phyloP scores from a whole-genome alignment of 2,113 vertebrate genomes.

The Origma solitaria region DNA sequence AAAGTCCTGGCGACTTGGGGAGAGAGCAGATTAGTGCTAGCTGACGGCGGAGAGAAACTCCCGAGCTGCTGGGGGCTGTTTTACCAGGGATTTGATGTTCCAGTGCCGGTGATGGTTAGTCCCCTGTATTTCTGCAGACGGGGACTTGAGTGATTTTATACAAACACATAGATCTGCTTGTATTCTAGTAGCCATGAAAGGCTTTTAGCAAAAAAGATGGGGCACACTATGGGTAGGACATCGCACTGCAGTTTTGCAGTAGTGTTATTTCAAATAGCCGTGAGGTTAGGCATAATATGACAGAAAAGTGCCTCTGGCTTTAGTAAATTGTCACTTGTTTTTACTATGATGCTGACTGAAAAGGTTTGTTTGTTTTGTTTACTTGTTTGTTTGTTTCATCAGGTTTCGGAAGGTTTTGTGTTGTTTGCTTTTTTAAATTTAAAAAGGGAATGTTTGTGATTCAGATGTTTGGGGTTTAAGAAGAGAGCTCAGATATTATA shows the following conservation, averaged over 20 bases:
- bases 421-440: not conserved
- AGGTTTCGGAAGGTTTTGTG: accelerated
- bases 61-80: accelerated
- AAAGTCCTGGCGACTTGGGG: accelerated
- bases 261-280: accelerated
- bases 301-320: not conserved
- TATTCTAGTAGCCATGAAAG: accelerated
- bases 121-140: not conserved
- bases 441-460: accelerated
- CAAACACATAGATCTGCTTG: accelerated
- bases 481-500: not conserved
- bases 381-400: not conserved
- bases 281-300: accelerated
- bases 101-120: not conserved
- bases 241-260: accelerated
- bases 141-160: not conserved
- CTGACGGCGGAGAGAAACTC: not conserved
- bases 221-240: accelerated
- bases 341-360: not conserved
- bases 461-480: not conserved
- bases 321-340: not conserved
- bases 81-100: accelerated
- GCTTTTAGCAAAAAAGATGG: not conserved
- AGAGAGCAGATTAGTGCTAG: no score
- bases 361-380: not conserved